A percentile compares a stretch with the other conserved stretches of the same genome.
These are phyloP conservation scores for Sula dactylatra DNA, from an alignment of 2,113 vertebrate species.

Conservation along the genomic window DNA sequence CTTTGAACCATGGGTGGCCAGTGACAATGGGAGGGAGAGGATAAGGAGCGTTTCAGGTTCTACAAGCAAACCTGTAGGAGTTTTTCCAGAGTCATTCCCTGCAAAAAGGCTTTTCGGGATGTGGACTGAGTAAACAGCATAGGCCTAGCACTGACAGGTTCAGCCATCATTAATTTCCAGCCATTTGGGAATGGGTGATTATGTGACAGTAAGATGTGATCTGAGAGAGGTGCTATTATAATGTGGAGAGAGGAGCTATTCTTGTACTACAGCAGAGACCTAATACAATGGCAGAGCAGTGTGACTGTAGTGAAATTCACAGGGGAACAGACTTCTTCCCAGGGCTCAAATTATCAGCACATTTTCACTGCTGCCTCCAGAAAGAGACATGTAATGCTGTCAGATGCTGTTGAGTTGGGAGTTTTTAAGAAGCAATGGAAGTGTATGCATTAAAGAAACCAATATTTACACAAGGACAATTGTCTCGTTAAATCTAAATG, in stretches of 20 bases:
- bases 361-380: constrained; percentile 61
- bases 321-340: constrained; percentile 56
- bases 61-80: neutral
- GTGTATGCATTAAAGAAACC: constrained; percentile 28
- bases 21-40: neutral
- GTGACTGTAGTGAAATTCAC: constrained; percentile 58
- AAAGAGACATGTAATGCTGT: constrained; percentile 63
- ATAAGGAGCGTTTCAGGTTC: neutral
- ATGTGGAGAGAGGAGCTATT: constrained; percentile 37
- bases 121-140: neutral
- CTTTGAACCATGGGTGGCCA: neutral
- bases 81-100: neutral
- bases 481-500: constrained; percentile 45
- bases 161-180: constrained; percentile 29
- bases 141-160: neutral
- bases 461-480: constrained; percentile 60
- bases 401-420: constrained; percentile 66
- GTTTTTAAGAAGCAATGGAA: constrained; percentile 60
- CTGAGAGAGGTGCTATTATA: constrained; percentile 27
- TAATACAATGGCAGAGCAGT: constrained; percentile 61
- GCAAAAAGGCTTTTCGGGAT: neutral
- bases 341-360: constrained; percentile 72
- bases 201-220: constrained; percentile 24
- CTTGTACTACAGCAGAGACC: constrained; percentile 50
- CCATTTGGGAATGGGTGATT: constrained; percentile 31